Evolutionary conservation across 2,888 invertebrate genomes (phyloP).

Genomic region (Xanthia icteritia): DNA sequence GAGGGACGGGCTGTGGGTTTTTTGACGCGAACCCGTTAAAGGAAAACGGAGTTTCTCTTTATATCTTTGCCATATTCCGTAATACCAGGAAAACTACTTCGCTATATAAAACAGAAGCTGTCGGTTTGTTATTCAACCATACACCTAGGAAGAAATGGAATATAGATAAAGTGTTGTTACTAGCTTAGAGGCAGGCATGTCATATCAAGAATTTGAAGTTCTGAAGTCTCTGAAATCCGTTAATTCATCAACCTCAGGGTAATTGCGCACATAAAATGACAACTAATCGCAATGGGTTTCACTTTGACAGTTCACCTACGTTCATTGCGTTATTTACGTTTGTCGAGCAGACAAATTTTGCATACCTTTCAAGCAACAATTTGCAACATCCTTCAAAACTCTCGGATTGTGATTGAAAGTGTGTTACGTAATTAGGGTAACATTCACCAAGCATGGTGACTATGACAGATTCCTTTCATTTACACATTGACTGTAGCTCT

Average conservation of each 20-base stretch:
- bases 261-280: too few relatives aligned
- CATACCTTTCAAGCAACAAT: too few relatives aligned
- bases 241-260: not conserved
- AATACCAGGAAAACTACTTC: slow-evolving; percentile 44
- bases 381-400: too few relatives aligned
- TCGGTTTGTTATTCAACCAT: slow-evolving; percentile 12
- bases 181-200: too few relatives aligned
- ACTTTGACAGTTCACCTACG: too few relatives aligned
- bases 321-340: too few relatives aligned
- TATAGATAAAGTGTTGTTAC: not conserved
- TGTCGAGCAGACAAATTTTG: too few relatives aligned
- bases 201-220: not conserved
- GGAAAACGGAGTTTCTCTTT: slow-evolving; percentile 58
- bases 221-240: not conserved
- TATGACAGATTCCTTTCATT: slow-evolving; percentile 5
- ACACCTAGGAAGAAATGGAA: not conserved
- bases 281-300: too few relatives aligned
- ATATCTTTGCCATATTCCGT: slow-evolving; percentile 36
- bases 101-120: not conserved
- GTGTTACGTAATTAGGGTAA: too few relatives aligned
- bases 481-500: not conserved
- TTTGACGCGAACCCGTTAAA: slow-evolving; percentile 50
- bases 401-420: too few relatives aligned
- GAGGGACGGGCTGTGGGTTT: slow-evolving; percentile 37
- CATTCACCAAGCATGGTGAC: not conserved